A percentile compares a stretch with the other conserved stretches of the same genome.
phyloP scores from a whole-genome alignment of 2,797 vertebrate species.

The Enteromius radiatus region DNA sequence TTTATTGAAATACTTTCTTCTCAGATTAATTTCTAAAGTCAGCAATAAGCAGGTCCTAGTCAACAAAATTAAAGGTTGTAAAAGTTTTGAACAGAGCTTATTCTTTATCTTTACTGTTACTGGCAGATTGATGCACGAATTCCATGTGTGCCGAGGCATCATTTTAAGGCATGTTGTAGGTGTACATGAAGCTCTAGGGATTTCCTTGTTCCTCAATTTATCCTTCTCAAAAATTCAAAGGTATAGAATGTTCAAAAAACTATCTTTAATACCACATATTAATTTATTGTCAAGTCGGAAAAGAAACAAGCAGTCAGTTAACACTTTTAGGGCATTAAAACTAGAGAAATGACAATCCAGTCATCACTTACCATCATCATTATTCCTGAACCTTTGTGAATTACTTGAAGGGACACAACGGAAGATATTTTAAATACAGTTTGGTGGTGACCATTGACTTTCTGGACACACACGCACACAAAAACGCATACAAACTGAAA shows the following conservation, averaged over 20 bases:
- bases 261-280: background rate
- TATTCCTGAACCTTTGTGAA: background rate
- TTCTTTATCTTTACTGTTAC: background rate
- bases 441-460: background rate
- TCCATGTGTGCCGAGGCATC: background rate
- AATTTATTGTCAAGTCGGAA: background rate
- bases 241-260: background rate
- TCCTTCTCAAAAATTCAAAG: background rate
- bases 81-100: slow-evolving; percentile 2
- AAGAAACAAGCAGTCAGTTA: background rate
- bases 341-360: background rate
- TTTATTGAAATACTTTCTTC: background rate
- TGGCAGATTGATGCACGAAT: background rate
- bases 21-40: background rate
- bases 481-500: background rate
- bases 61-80: no score
- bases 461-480: background rate
- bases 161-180: background rate
- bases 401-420: background rate
- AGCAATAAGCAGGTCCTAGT: background rate
- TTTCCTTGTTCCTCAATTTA: background rate
- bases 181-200: background rate
- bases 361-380: background rate
- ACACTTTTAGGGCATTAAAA: background rate
- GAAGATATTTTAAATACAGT: background rate